phyloP scores from a whole-genome alignment of 2,113 vertebrate species.

The Oryzias curvinotus region DNA sequence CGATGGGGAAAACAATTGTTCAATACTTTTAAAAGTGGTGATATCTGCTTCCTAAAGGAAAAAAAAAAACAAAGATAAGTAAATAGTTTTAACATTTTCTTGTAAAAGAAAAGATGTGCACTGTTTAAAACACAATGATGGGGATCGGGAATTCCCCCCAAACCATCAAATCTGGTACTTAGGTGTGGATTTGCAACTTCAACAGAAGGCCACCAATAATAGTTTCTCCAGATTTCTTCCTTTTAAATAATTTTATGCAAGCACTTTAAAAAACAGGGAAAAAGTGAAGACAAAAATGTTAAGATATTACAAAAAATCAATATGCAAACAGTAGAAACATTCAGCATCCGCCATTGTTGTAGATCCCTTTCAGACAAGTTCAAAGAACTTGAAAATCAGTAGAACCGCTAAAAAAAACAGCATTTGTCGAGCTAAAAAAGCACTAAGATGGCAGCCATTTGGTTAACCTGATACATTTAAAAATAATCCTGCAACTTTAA shows the following conservation, averaged over 20 bases:
- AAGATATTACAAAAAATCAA: constrained; percentile 32
- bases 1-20: constrained; percentile 15
- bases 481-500: too few relatives aligned
- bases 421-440: too few relatives aligned
- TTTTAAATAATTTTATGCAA: constrained; percentile 27
- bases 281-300: constrained; percentile 34
- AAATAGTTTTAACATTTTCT: too few relatives aligned
- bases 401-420: too few relatives aligned
- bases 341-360: background rate
- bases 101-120: constrained; percentile 6
- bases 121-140: background rate
- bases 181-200: background rate
- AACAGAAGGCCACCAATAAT: constrained; percentile 4
- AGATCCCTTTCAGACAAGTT: too few relatives aligned
- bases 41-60: background rate
- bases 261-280: constrained; percentile 5
- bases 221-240: constrained; percentile 13
- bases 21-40: too few relatives aligned
- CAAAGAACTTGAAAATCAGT: too few relatives aligned
- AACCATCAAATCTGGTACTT: constrained; percentile 7
- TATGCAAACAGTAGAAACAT: constrained; percentile 56
- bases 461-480: too few relatives aligned
- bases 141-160: constrained; percentile 4
- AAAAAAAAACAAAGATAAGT: too few relatives aligned
- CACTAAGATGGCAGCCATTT: too few relatives aligned